Evolutionary conservation across 2,888 invertebrate genomes (phyloP).

Genomic region (Himalopsyche kuldschensis): DNA sequence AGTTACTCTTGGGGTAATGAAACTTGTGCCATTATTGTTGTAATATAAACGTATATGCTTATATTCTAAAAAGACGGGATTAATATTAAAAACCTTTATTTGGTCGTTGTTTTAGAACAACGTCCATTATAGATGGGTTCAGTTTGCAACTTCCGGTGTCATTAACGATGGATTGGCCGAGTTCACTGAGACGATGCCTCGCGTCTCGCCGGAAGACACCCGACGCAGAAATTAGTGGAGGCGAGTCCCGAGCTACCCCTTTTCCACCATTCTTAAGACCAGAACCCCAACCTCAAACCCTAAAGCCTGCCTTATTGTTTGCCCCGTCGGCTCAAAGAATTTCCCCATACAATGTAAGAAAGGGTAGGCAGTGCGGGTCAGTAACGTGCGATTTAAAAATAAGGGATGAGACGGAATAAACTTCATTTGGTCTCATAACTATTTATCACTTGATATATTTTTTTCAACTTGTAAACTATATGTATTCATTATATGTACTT

Average conservation of each 20-base stretch:
- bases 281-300: conserved; percentile 44
- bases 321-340: conserved; percentile 37
- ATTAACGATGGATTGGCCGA: conserved; percentile 11
- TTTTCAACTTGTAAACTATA: too few relatives aligned
- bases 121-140: background rate
- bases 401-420: too few relatives aligned
- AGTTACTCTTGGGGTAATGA: too few relatives aligned
- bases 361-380: conserved; percentile 10
- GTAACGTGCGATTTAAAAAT: background rate
- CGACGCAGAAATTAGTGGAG: conserved; percentile 34
- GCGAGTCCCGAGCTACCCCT: conserved; percentile 47
- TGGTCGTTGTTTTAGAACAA: background rate
- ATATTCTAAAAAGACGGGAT: background rate
- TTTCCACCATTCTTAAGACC: conserved; percentile 41
- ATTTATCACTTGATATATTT: too few relatives aligned
- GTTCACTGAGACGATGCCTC: conserved; percentile 15
- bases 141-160: conserved; percentile 19
- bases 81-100: background rate
- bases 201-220: conserved; percentile 26
- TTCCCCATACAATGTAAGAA: conserved; percentile 35
- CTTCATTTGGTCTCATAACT: too few relatives aligned
- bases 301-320: conserved; percentile 30
- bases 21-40: too few relatives aligned
- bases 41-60: too few relatives aligned
- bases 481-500: too few relatives aligned